Conservation (phyloP, 2,113 vertebrate genomes). For the Cromileptes altivelis region DNA sequence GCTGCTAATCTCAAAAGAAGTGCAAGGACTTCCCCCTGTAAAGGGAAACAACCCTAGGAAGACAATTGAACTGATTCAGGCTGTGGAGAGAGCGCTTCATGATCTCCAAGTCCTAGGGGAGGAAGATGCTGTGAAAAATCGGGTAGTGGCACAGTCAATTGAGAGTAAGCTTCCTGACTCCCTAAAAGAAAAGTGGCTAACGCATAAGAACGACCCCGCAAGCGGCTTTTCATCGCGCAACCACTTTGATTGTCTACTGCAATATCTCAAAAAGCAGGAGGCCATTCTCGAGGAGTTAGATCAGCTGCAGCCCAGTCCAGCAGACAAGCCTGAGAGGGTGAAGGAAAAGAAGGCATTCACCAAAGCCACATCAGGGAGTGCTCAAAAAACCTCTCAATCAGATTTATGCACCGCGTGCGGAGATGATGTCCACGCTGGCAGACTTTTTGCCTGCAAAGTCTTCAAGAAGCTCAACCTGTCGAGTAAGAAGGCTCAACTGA, state of each 20-base stretch:
- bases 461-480: too few relatives aligned
- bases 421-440: too few relatives aligned
- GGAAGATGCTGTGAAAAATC: neutral
- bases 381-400: neutral
- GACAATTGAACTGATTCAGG: neutral
- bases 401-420: neutral
- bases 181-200: too few relatives aligned
- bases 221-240: neutral
- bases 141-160: neutral
- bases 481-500: too few relatives aligned
- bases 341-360: neutral
- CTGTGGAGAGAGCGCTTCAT: neutral
- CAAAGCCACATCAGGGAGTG: neutral
- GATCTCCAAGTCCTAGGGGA: neutral
- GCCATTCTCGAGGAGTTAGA: neutral
- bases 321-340: neutral
- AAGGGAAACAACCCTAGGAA: neutral
- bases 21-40: neutral
- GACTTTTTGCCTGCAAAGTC: too few relatives aligned
- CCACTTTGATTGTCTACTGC: neutral
- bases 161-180: neutral
- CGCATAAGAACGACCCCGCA: neutral
- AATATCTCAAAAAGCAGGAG: neutral
- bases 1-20: neutral
- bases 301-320: neutral